Conservation (phyloP, 2,797 vertebrate genomes). For the Crocidura indochinensis region DNA sequence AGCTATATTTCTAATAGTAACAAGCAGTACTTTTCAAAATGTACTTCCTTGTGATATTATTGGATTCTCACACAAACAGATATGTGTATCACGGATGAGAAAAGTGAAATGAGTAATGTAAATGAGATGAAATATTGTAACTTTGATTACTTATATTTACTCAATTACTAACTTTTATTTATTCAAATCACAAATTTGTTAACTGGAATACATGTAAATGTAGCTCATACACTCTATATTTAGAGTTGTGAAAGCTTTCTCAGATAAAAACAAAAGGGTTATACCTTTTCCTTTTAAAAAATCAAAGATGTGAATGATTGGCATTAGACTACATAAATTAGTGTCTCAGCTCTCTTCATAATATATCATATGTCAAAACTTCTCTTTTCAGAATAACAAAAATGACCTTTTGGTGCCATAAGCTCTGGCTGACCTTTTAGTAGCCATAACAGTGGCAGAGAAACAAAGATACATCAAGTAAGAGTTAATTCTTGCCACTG, state of each 20-base stretch:
- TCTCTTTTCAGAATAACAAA: slow-evolving; percentile 88
- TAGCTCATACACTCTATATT: slow-evolving; percentile 18
- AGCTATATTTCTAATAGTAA: neutral
- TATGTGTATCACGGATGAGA: neutral
- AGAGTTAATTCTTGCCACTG: slow-evolving; percentile 71
- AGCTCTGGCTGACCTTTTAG: slow-evolving; percentile 87
- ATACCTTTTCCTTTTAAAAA: slow-evolving; percentile 49
- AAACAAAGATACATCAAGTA: slow-evolving; percentile 85
- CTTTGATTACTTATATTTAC: neutral
- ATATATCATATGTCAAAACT: slow-evolving; percentile 86
- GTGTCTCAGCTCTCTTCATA: slow-evolving; percentile 81
- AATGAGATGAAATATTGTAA: neutral
- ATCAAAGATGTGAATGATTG: slow-evolving; percentile 63
- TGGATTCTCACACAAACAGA: neutral
- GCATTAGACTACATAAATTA: slow-evolving; percentile 75
- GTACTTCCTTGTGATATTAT: neutral
- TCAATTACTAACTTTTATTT: neutral
- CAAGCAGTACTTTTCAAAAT: neutral
- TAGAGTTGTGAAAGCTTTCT: slow-evolving; percentile 2
- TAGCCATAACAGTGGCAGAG: slow-evolving; percentile 89
- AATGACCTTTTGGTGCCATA: slow-evolving; percentile 86
- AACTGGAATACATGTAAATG: neutral
- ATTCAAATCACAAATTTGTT: neutral
- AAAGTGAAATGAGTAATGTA: neutral
- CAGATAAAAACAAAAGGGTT: slow-evolving; percentile 25